Base-by-base conservation (phyloP, 2,888 invertebrate species). In the Leucophenga montana region DNA sequence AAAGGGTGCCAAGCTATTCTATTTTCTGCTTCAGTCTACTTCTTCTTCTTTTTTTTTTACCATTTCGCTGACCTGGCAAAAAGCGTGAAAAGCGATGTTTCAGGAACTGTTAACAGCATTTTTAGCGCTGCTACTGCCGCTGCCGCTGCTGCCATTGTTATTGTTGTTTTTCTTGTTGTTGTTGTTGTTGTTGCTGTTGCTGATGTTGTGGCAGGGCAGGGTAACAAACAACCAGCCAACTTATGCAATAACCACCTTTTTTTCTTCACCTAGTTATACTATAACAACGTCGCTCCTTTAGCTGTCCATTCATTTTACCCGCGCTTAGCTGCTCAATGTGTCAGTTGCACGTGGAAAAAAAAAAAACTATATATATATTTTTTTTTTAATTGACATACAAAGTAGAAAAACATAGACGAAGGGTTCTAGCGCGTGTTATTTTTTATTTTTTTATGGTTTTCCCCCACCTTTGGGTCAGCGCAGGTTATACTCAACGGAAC, bases 321-420 rank as follows among this genome's bases (percentile, higher is more conserved):
- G 39, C 39, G 61, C 44, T 61, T 61, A 61, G 39, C 44, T 61
- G 39, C 44, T 61, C 61, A 61, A 39, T 39, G 39, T 44, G 61
- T 61, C 61, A 61, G 39, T 61, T 33, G 61, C 61, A 61, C 61
- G 61, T 61, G 44, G 61, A 16, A 39, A 61, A 61, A 61, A 39
- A 33, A 33, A 33, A 33, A 33, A 3, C 4, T 33, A 33, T n/a
- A n/a, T n/a, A n/a, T n/a, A n/a, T n/a, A n/a, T n/a, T n/a, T n/a
- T 27, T 59, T 61, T 61, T 61, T 61, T 61, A 61, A 61, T 61
- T 61, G 61, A 61, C 61, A 61, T 13, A 61, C 61, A 61, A 61
- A 61, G 61, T 13, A 61, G 9, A 39, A 39, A 61, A 57, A 56
- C 11, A 14, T 4, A 22, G 39, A 4, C 56, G 27, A 27, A 56